Evolutionary conservation across 2,113 vertebrate species (phyloP), one percentile per base, ranked within the genome.

Genomic region (Planiliza haematocheilus): DNA sequence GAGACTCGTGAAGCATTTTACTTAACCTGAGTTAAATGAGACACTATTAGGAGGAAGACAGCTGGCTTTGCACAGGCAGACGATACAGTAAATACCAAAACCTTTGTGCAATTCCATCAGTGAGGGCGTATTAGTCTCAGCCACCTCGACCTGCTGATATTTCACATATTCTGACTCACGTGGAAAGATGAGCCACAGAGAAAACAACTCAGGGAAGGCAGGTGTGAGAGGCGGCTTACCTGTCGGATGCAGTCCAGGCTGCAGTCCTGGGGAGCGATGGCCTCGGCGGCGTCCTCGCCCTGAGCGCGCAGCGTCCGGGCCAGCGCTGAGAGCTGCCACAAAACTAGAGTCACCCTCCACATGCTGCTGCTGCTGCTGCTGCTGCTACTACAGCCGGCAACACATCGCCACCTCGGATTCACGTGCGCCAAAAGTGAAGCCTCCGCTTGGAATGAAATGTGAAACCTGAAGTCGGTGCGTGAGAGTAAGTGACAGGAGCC

Each of bases 161-260:
- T 30, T 30, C 24, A 30, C 24, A 3, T 30, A 30, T 30, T 30
- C 24, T 30, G 3, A 30, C 24, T 30, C 24, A 30, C 24, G 5
- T 5, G 5, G 24, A 30, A 30, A 30, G 24, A 30, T 30, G 24
- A 30, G 24, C 24, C 24, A 30, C 24, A 30, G 24, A 30, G 24
- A 53, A n/a, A 3, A 14, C 4, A 5, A 7, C 10, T 20, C 5
- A 16, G 7, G 8, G 14, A 45, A 7, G 38, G 16, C 7, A 45
- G 13, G 2, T 7, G 11, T 1, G 18, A 43, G 8, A 24, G 7
- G 10, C 3, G 6, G 18, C 65, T 70, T 81, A 94, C 93, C 91
- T 89, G 74, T 11, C 18, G 84, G 45, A 94, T 61, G 49, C 93
- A 94, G 14, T 90, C 75, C 58, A 94, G 70, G 1, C 61, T 82